phyloP scores from a whole-genome alignment of 1,140 invertebrate genomes.

The Lepidurus couesii region DNA sequence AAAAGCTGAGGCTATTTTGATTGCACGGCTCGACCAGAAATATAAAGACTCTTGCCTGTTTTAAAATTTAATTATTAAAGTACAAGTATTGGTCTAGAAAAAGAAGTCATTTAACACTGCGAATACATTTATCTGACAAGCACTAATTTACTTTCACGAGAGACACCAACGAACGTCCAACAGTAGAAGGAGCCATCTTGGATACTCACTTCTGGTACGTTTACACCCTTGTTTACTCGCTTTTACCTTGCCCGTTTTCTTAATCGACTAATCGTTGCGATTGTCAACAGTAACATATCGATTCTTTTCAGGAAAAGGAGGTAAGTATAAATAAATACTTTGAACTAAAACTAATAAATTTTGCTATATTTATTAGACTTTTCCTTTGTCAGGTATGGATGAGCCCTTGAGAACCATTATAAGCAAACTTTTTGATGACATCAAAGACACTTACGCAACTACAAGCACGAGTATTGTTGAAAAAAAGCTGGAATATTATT shows the following conservation, averaged over 20 bases:
- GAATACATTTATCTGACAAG: neutral
- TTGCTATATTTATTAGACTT: too few relatives aligned
- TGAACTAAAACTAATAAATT: too few relatives aligned
- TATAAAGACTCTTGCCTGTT: neutral
- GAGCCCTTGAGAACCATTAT: neutral
- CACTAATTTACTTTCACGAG: neutral
- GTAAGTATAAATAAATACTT: neutral
- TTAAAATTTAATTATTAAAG: too few relatives aligned
- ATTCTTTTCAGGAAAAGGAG: neutral
- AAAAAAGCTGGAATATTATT: neutral
- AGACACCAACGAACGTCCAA: neutral
- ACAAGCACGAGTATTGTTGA: neutral
- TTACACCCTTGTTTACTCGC: constrained; percentile 18
- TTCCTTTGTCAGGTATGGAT: neutral
- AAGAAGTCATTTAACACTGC: too few relatives aligned
- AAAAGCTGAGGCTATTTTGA: neutral
- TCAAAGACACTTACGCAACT: neutral
- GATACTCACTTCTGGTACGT: constrained; percentile 7
- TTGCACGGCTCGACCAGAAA: neutral
- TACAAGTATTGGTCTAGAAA: too few relatives aligned
- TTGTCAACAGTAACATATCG: neutral
- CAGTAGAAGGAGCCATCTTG: constrained; percentile 9
- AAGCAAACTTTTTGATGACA: neutral
- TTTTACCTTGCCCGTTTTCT: neutral
- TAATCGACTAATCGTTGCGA: neutral